A percentile compares a stretch with the other conserved stretches of the same genome.
Conservation (phyloP, 1,140 invertebrate species). For the Drosophila lowei region DNA sequence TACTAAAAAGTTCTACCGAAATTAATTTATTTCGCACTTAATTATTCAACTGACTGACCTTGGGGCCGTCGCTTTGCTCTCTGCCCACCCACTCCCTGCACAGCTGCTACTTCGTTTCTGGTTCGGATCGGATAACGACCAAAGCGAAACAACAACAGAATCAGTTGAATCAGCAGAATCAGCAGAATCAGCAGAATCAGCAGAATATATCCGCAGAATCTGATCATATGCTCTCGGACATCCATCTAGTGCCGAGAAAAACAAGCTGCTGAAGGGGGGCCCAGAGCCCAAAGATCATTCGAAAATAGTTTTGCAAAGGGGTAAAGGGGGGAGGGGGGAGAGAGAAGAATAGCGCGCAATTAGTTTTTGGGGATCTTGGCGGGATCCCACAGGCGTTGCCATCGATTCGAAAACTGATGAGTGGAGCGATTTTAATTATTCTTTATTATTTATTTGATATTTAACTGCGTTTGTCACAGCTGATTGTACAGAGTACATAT, state of each 20-base stretch:
- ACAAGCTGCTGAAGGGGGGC: neutral
- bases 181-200: no score
- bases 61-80: constrained; percentile 30
- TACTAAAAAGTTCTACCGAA: constrained; percentile 76
- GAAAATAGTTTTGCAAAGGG: constrained; percentile 42
- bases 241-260: constrained; percentile 29
- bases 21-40: constrained; percentile 78
- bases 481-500: constrained; percentile 30
- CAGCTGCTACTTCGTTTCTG: constrained; percentile 34
- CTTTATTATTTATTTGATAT: neutral
- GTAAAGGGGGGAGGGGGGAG: neutral
- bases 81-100: constrained; percentile 5
- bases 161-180: constrained; percentile 6
- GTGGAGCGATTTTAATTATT: constrained; percentile 10
- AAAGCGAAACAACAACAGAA: constrained; percentile 29
- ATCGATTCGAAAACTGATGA: constrained; percentile 19
- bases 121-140: constrained; percentile 62
- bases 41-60: constrained; percentile 75
- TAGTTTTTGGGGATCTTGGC: constrained; percentile 6
- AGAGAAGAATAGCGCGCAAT: constrained; percentile 53
- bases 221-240: constrained; percentile 38
- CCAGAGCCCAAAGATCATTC: no score
- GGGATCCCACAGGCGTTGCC: constrained; percentile 1
- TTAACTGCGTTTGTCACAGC: constrained; percentile 10
- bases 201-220: constrained; percentile 19